These are phyloP conservation scores for Metallyticus violacea DNA, from an alignment of 2,888 invertebrate genomes.

Conservation along the genomic window DNA sequence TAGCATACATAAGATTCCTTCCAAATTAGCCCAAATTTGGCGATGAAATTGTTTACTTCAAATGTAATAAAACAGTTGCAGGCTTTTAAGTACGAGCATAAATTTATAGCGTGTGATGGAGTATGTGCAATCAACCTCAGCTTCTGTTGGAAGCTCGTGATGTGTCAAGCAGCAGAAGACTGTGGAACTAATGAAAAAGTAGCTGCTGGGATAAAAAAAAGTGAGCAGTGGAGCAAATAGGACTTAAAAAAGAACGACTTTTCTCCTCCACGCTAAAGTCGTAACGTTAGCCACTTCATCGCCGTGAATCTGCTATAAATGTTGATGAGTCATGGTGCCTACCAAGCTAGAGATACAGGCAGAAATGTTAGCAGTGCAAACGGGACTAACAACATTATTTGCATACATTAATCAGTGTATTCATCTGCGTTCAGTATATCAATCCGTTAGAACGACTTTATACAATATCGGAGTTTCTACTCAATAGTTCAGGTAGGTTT, in stretches of 20 bases:
- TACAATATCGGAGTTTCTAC: too few species aligned
- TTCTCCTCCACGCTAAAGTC: neutral
- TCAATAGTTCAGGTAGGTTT: too few species aligned
- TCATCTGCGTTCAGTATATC: too few species aligned
- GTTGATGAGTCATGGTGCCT: neutral
- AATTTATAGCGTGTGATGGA: too few species aligned
- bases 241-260: neutral
- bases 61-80: too few species aligned
- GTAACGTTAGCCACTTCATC: neutral
- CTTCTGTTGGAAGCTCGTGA: neutral
- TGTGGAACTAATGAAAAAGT: neutral
- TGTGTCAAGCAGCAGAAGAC: neutral
- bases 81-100: too few species aligned
- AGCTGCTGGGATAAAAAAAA: neutral
- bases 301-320: neutral
- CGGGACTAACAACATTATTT: too few species aligned
- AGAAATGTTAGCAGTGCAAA: neutral
- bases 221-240: neutral
- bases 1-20: too few species aligned
- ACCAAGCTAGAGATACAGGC: neutral
- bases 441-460: too few species aligned
- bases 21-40: too few species aligned
- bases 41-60: too few species aligned
- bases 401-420: too few species aligned
- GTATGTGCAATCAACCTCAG: neutral